Base-by-base conservation (phyloP, 2,888 invertebrate species). In the Clostera curtula region DNA sequence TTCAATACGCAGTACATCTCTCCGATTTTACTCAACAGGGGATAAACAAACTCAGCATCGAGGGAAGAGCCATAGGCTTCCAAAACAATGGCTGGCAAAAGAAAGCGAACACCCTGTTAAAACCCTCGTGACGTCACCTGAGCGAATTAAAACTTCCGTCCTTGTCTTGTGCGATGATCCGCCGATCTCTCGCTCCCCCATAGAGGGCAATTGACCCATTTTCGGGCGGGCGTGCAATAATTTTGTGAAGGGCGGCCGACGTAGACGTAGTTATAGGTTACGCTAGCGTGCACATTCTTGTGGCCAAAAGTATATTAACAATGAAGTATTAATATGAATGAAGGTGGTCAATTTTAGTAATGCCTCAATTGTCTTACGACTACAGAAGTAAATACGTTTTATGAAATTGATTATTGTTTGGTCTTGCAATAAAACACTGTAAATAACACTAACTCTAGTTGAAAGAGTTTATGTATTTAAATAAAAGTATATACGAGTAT, bases 121-220 rank as follows among this genome's bases (percentile, higher is more conserved):
- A 73, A 67, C 65, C 60, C 59, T 54, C 54, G 64, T 80, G 75
- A 77, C 80, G 79, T 80, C 79, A 80, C 79, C 72, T 76, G 75
- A 71, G 64, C 67, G 76, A 75, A 75, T 77, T 72, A 76, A 67
- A 58, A 54, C 52, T 48, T 59, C 62, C 44, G 36, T 75, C 77
- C 59, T 56, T 69, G 41, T 76, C 65, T 40, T 54, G 42, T 71
- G 33, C 59, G 43, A 56, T 53, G 52, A 57, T 55, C 52, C 52
- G 43, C 41, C 30, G 35, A 43, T 43, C 47, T 73, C 74, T 65
- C 76, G 40, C 59, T 75, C 69, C 41, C 46, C 38, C 62, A 43
- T 50, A 58, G 69, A 65, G 60, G 70, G 76, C 82, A 80, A 79
- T 83, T 83, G 83, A 83, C 83, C 83, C 77, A 83, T 80, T 77